These are phyloP conservation scores for Corynorhinus townsendii DNA, from an alignment of 2,113 vertebrate species.

Conservation along the genomic window DNA sequence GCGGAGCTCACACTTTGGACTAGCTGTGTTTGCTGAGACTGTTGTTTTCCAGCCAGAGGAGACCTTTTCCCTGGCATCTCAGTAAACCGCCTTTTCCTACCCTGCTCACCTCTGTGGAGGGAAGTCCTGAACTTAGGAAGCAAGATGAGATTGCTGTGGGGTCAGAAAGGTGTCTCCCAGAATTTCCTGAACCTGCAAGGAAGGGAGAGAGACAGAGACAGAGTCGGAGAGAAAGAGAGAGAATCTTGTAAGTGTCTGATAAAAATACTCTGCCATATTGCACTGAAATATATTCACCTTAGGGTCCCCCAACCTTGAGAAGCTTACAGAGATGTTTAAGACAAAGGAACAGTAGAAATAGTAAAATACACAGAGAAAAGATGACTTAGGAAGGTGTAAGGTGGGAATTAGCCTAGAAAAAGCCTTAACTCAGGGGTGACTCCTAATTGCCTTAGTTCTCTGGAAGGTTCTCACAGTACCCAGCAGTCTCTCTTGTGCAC, in stretches of 20 bases:
- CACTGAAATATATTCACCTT: neutral
- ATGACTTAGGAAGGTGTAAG: neutral
- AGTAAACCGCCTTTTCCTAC: neutral
- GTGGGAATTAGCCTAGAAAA: neutral
- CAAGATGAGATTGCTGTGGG: neutral
- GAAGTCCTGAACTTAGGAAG: neutral
- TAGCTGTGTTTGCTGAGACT: neutral
- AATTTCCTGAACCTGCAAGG: neutral
- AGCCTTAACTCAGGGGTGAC: neutral
- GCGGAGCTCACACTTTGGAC: neutral
- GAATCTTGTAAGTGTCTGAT: neutral
- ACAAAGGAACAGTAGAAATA: neutral
- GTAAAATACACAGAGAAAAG: neutral
- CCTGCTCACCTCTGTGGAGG: neutral
- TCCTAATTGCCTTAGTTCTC: neutral
- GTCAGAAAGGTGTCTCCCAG: constrained; percentile 25
- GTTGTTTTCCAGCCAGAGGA: constrained; percentile 19
- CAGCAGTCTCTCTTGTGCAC: neutral
- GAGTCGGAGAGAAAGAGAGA: neutral
- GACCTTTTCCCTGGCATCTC: neutral
- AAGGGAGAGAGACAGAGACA: neutral
- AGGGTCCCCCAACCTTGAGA: neutral
- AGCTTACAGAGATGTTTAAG: neutral
- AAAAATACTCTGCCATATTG: neutral
- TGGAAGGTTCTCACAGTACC: neutral